phyloP scores from a whole-genome alignment of 2,113 vertebrate species.

The Casuarius casuarius region DNA sequence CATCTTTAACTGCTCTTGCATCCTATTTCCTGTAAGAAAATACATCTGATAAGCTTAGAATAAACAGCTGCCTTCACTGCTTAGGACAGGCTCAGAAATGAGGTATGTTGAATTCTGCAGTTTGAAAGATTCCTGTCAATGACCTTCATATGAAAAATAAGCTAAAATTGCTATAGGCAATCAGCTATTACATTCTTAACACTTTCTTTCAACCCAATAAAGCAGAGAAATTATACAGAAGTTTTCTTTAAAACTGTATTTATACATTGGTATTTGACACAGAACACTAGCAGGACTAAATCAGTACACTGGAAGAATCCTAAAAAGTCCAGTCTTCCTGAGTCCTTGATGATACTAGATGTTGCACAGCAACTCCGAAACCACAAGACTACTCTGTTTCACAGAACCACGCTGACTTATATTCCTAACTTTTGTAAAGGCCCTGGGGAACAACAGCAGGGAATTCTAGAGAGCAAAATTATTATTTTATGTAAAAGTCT shows the following conservation, averaged over 20 bases:
- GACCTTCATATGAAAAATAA: not conserved
- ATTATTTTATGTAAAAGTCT: not conserved
- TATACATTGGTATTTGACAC: not conserved
- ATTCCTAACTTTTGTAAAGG: not conserved
- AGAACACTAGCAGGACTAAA: not conserved
- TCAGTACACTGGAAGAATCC: not conserved
- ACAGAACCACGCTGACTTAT: not conserved
- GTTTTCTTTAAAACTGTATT: not conserved
- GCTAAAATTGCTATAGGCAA: not conserved
- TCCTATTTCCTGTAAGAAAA: not conserved
- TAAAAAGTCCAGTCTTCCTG: not conserved
- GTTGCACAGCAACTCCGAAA: not conserved
- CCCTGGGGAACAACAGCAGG: not conserved
- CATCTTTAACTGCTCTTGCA: not conserved
- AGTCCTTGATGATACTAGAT: not conserved
- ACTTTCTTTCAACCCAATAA: not conserved
- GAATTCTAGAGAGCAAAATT: not conserved
- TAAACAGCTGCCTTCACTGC: not conserved
- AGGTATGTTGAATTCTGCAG: not conserved
- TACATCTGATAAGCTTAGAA: not conserved
- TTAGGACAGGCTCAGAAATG: not conserved
- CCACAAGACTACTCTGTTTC: accelerated
- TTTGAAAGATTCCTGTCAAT: not conserved
- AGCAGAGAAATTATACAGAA: not conserved
- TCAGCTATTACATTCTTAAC: not conserved